A percentile compares a stretch with the other conserved stretches of the same genome.
These are phyloP conservation scores for Hemitrygon akajei DNA, from an alignment of 2,797 vertebrate genomes.

Conservation along the genomic window DNA sequence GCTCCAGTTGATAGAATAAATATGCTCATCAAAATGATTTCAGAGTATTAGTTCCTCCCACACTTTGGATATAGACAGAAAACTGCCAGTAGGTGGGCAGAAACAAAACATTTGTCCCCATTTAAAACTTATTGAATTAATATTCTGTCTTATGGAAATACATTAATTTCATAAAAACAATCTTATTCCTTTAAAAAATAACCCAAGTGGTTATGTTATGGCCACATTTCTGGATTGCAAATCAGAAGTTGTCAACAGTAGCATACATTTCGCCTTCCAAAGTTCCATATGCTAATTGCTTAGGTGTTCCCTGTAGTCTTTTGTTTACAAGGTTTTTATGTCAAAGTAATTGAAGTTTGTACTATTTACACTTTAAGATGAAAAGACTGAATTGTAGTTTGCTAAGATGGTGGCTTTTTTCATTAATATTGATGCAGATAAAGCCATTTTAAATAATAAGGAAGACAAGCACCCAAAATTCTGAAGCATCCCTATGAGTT, in stretches of 20 bases:
- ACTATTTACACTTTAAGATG: not conserved
- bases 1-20: conserved; percentile 24
- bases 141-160: not conserved
- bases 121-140: not conserved
- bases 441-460: not conserved
- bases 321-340: not conserved
- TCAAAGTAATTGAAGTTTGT: not conserved
- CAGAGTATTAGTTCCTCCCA: conserved; percentile 9
- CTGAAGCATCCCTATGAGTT: conserved; percentile 47
- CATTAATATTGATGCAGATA: not conserved
- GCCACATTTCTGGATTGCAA: conserved; percentile 22
- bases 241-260: not conserved
- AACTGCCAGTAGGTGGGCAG: not conserved
- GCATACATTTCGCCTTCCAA: not conserved
- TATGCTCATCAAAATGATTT: conserved; percentile 13
- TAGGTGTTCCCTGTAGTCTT: not conserved
- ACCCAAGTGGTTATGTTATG: conserved; percentile 4
- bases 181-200: conserved; percentile 24
- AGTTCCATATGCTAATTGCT: not conserved
- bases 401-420: not conserved
- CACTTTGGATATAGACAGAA: not conserved
- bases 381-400: not conserved
- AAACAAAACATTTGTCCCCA: not conserved
- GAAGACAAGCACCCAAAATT: conserved; percentile 23
- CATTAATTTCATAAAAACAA: not conserved